Conservation (phyloP, 2,797 vertebrate genomes). For the Thalassophryne amazonica region DNA sequence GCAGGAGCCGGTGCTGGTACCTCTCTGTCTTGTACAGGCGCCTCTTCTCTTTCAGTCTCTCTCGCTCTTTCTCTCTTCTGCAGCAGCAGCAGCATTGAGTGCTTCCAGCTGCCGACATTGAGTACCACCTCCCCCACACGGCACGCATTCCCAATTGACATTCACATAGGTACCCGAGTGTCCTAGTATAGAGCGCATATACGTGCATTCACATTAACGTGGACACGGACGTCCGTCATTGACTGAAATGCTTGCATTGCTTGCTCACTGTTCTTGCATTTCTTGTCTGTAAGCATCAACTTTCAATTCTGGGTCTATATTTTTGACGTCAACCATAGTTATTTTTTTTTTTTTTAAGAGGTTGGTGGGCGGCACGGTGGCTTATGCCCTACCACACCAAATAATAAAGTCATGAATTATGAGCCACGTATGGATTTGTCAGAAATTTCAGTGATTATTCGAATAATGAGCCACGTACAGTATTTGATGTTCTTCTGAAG, state of each 20-base stretch:
- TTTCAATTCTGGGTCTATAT: too few relatives aligned
- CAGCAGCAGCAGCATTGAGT: conserved; percentile 74
- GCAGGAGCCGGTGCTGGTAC: conserved; percentile 64
- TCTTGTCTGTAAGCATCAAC: too few relatives aligned
- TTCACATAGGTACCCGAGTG: conserved; percentile 46
- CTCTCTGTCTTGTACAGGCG: conserved; percentile 69
- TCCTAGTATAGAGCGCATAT: conserved; percentile 38
- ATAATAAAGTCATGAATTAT: too few relatives aligned
- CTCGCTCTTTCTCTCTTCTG: conserved; percentile 26
- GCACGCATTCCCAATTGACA: conserved; percentile 44
- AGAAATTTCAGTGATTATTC: too few relatives aligned
- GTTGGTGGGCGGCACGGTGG: too few relatives aligned
- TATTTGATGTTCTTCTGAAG: too few relatives aligned
- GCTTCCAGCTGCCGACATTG: conserved; percentile 83
- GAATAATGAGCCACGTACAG: too few relatives aligned
- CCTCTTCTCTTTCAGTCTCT: conserved; percentile 63
- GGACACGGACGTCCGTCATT: conserved; percentile 44
- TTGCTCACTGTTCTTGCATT: conserved; percentile 37
- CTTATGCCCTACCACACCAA: too few relatives aligned
- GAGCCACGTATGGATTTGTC: too few relatives aligned
- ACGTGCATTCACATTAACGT: conserved; percentile 16
- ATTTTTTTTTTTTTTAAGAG: too few relatives aligned
- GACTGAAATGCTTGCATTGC: conserved; percentile 63
- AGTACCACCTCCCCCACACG: conserved; percentile 71
- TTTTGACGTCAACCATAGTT: too few relatives aligned